phyloP scores from a whole-genome alignment of 1,140 invertebrate genomes.

The Drosophila elegans region DNA sequence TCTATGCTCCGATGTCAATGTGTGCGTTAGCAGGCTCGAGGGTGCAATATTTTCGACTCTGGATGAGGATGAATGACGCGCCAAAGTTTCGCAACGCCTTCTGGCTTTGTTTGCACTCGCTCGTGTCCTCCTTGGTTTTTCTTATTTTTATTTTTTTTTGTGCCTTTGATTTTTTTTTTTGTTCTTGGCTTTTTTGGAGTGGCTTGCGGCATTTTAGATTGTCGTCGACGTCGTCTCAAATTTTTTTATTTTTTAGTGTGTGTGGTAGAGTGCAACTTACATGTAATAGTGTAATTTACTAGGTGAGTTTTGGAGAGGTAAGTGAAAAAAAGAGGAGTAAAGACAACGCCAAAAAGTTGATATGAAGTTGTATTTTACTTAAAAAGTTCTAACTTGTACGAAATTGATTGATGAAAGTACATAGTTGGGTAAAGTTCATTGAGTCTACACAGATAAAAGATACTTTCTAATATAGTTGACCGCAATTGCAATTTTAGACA shows the following conservation, averaged over 20 bases:
- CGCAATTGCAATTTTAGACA: too few species aligned
- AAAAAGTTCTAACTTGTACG: conserved; percentile 34
- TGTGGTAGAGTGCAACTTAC: conserved; percentile 48
- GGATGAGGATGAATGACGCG: conserved; percentile 76
- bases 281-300: conserved; percentile 28
- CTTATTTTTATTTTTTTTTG: neutral
- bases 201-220: conserved; percentile 51
- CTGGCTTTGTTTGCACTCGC: conserved; percentile 72
- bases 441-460: conserved; percentile 4
- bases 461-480: neutral
- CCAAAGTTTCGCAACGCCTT: conserved; percentile 81
- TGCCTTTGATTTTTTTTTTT: neutral
- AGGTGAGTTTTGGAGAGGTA: conserved; percentile 7
- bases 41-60: conserved; percentile 78
- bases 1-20: conserved; percentile 1
- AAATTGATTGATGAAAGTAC: conserved; percentile 35
- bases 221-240: conserved; percentile 26
- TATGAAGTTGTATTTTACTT: conserved; percentile 13
- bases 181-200: conserved; percentile 49
- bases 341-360: conserved; percentile 10
- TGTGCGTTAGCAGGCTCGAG: conserved; percentile 63
- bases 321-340: conserved; percentile 1
- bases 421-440: conserved; percentile 11
- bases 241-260: conserved; percentile 23
- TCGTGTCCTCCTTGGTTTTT: conserved; percentile 44